Conservation (phyloP, 2,113 vertebrate genomes). For the Melanotaenia duboulayi region DNA sequence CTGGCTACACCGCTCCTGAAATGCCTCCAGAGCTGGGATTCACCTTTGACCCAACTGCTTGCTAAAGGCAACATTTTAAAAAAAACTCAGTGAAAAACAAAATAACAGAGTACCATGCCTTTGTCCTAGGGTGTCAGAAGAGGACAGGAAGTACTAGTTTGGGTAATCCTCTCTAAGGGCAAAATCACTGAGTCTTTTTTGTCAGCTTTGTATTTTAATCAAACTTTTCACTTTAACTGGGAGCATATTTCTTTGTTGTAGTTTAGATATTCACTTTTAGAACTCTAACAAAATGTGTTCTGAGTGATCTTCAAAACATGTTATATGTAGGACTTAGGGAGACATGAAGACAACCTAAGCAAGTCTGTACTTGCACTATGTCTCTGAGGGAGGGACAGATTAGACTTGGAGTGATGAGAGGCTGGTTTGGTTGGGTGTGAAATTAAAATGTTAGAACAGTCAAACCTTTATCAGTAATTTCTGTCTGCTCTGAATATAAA, state of each 20-base stretch:
- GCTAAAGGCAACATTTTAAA: constrained; percentile 27
- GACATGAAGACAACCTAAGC: accelerated
- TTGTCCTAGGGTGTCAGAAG: constrained; percentile 10
- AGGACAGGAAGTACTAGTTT: neutral
- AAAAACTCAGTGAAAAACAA: neutral
- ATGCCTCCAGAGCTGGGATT: constrained; percentile 34
- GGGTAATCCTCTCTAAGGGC: constrained; percentile 1
- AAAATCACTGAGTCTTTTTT: neutral
- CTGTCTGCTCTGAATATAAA: no score
- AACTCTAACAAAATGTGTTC: neutral
- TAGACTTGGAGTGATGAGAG: neutral
- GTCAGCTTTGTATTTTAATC: constrained; percentile 12
- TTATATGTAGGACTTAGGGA: neutral
- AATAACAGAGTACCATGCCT: constrained; percentile 7
- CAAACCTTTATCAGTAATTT: neutral
- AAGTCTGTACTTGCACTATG: neutral
- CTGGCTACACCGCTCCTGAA: constrained; percentile 41
- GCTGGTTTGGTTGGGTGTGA: neutral
- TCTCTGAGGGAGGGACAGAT: neutral
- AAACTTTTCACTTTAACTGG: neutral
- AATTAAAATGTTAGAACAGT: neutral
- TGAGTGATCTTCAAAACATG: neutral
- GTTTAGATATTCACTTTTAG: neutral
- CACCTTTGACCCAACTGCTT: constrained; percentile 46
- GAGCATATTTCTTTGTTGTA: neutral